phyloP scores from a whole-genome alignment of 2,113 vertebrate species.

The Microcebus jonahi region DNA sequence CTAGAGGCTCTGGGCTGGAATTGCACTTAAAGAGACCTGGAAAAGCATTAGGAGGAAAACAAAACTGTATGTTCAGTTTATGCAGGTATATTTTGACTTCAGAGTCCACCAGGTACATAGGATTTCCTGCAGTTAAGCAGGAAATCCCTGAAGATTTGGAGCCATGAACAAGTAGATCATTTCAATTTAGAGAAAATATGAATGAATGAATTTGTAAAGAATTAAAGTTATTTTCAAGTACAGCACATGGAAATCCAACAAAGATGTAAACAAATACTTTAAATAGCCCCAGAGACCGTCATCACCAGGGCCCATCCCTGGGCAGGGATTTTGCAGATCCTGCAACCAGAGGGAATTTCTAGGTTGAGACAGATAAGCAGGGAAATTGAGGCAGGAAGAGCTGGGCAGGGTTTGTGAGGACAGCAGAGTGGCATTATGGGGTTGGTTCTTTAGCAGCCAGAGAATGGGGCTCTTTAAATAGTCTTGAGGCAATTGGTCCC shows the following conservation, averaged over 20 bases:
- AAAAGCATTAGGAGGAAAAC: background rate
- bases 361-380: background rate
- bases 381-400: background rate
- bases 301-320: background rate
- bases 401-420: background rate
- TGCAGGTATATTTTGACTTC: background rate
- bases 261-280: background rate
- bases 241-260: background rate
- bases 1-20: slow-evolving; percentile 3
- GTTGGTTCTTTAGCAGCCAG: background rate
- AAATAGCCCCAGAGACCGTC: background rate
- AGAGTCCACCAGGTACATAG: background rate
- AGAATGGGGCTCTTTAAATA: background rate
- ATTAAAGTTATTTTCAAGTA: background rate
- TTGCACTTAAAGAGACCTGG: slow-evolving; percentile 2
- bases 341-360: background rate
- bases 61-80: background rate
- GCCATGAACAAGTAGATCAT: background rate
- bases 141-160: background rate
- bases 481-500: background rate
- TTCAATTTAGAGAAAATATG: slow-evolving; percentile 17
- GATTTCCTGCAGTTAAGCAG: slow-evolving; percentile 2
- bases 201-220: background rate
- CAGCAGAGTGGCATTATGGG: background rate
- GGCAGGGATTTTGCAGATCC: background rate